Evolutionary conservation across 2,888 invertebrate genomes (phyloP), one percentile per base, ranked within the genome.

Genomic region (Galeruca laticollis): DNA sequence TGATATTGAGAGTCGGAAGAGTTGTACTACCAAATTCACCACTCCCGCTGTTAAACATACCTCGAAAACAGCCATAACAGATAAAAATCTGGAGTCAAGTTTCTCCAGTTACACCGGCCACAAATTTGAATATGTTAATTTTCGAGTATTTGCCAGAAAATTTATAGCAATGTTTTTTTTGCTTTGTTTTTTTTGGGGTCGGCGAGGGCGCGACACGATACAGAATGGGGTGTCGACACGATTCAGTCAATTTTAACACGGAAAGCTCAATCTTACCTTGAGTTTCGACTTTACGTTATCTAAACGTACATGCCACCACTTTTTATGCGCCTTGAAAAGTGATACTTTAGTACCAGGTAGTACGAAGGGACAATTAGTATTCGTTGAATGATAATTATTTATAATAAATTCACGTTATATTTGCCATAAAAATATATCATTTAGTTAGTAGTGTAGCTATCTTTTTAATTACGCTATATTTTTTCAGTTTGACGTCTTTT

Each of bases 221-320:
- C 63, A 63, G 79, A 82, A 85, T 84, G 82, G 85, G 83, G 85
- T 84, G 85, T 82, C 82, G 84, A 84, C 85, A 85, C 84, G 85
- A 85, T 79, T 81, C 78, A 75, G 73, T 77, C 76, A 77, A 75
- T 76, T 77, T 73, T 76, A 78, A 79, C 79, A 79, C 79, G 80
- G 72, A 78, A 77, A 75, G 73, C 75, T 74, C 65, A 63, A 66
- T 70, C 66, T 69, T 35, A 47, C 10, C 37, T 60, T 35, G 37
- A 13, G 13, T 47, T 60, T 54, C 21, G 18, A 9, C 21, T 57
- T 18, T 6, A 47, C 47, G n/a, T 47, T 47, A 47, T 47, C 47
- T 43, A 5, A 43, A 43, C 15, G 13, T 9, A 37, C 9, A 37
- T 37, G 37, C 13, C 37, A 37, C 37, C 8, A 37, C 13, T 37